Percentiles rank a stretch among this genome's conserved stretches.
Evolutionary conservation across 2,113 vertebrate genomes (phyloP).

Genomic region (Tautogolabrus adspersus): DNA sequence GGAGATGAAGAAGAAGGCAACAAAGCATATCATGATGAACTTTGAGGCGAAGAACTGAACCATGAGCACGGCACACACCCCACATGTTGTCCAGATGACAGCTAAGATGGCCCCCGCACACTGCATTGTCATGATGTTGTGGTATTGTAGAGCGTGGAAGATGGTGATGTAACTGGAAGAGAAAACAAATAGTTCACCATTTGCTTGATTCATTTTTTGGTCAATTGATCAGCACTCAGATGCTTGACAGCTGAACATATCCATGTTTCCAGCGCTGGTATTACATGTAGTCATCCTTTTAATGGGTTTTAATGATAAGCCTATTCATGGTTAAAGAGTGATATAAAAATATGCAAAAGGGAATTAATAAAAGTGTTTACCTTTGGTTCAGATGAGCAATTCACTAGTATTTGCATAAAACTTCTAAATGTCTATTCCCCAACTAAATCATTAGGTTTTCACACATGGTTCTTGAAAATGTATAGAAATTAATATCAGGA

Average conservation of each 20-base stretch:
- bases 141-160: slow-evolving; percentile 92
- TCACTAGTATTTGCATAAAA: background rate
- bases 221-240: background rate
- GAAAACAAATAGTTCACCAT: slow-evolving; percentile 1
- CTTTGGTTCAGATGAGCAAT: no score
- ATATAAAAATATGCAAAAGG: no score
- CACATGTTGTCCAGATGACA: slow-evolving; percentile 88
- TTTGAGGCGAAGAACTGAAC: slow-evolving; percentile 86
- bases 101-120: slow-evolving; percentile 81
- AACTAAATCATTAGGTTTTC: no score
- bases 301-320: no score
- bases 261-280: no score
- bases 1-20: slow-evolving; percentile 87
- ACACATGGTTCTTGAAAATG: no score
- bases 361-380: background rate
- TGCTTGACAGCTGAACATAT: background rate
- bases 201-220: background rate
- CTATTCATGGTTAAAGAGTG: no score
- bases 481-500: no score
- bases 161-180: slow-evolving; percentile 90
- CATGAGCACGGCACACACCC: slow-evolving; percentile 85
- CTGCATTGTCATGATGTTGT: slow-evolving; percentile 90
- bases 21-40: slow-evolving; percentile 88
- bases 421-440: background rate
- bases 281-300: background rate